Evolutionary conservation across 2,888 invertebrate species (phyloP).

Genomic region (Rhabditoides inermis): DNA sequence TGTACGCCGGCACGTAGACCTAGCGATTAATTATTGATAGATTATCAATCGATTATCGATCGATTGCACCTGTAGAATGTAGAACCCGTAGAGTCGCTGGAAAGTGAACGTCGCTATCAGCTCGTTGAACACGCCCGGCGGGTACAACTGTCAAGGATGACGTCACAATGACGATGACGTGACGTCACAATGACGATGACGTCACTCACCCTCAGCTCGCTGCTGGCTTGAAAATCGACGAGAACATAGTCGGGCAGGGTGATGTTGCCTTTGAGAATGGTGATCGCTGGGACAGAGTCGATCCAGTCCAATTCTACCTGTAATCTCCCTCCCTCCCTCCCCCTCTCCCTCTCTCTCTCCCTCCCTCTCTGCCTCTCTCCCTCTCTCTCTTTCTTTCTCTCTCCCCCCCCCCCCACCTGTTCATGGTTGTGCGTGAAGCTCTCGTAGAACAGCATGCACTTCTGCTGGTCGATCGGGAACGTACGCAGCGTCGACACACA

Average conservation of each 20-base stretch:
- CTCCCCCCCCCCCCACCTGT: slow-evolving; percentile 29
- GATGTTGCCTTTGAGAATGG: slow-evolving; percentile 49
- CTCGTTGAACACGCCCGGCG: slow-evolving; percentile 52
- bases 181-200: background rate
- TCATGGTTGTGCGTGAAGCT: slow-evolving; percentile 49
- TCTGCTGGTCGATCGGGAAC: slow-evolving; percentile 44
- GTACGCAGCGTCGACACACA: slow-evolving; percentile 31
- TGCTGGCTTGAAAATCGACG: slow-evolving; percentile 41
- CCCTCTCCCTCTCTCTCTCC: background rate
- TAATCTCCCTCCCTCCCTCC: background rate
- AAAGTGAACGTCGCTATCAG: slow-evolving; percentile 52
- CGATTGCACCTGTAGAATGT: slow-evolving; percentile 38
- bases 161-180: background rate
- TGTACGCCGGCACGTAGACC: slow-evolving; percentile 50
- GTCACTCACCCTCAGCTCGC: slow-evolving; percentile 30
- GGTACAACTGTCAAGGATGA: slow-evolving; percentile 43
- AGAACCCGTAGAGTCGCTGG: slow-evolving; percentile 51
- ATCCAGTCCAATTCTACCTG: slow-evolving; percentile 50
- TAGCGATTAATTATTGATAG: slow-evolving; percentile 8
- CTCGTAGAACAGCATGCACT: slow-evolving; percentile 50
- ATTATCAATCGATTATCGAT: background rate
- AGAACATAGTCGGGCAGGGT: slow-evolving; percentile 51
- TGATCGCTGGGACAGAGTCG: slow-evolving; percentile 38
- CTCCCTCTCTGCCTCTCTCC: background rate
- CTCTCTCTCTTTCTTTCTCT: background rate